Evolutionary conservation across 2,888 invertebrate genomes (phyloP), one percentile per base, ranked within the genome.

Genomic region (Hypena proboscidalis): DNA sequence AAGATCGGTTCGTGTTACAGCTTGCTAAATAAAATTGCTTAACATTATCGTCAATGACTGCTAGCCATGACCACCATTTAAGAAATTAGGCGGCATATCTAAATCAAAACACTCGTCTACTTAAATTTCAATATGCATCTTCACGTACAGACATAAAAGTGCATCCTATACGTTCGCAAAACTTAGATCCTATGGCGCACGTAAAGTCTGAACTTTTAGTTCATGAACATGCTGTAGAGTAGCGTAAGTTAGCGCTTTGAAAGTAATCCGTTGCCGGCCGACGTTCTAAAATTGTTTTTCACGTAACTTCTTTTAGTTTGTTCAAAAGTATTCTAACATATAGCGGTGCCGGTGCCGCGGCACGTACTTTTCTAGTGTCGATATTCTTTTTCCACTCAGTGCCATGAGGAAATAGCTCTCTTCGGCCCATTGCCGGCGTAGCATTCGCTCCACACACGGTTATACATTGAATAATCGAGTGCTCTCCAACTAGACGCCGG

Each of bases 361-460:
- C 54, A 57, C 58, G 66, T 60, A 50, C 47, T 55, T 55, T 60
- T 58, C 55, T 55, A 53, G 64, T 61, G 70, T 70, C 65, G 70
- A 79, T 83, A 79, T 75, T 67, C 70, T 71, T 74, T 74, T 69
- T 68, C 51, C 58, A 46, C 41, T 45, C 46, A 46, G 57, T 50
- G 53, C 52, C 70, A 76, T 68, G 76, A 80, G 74, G 67, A 77
- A 82, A 77, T 80, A 73, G 78, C 76, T 78, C 72, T 80, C 74
- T 77, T 70, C 70, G 66, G 72, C 74, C 72, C 71, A 79, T 76
- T 77, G 70, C 67, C 67, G 58, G 62, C 56, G 59, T 43, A 46
- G 62, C 44, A 55, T 48, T 50, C 42, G 62, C 65, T 66, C 59
- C 63, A 68, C 57, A 59, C 67, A 58, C 62, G 64, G 66, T 62